Evolutionary conservation across 2,888 invertebrate species (phyloP), one percentile per base, ranked within the genome.

Genomic region (Lasioglossum marginatum): DNA sequence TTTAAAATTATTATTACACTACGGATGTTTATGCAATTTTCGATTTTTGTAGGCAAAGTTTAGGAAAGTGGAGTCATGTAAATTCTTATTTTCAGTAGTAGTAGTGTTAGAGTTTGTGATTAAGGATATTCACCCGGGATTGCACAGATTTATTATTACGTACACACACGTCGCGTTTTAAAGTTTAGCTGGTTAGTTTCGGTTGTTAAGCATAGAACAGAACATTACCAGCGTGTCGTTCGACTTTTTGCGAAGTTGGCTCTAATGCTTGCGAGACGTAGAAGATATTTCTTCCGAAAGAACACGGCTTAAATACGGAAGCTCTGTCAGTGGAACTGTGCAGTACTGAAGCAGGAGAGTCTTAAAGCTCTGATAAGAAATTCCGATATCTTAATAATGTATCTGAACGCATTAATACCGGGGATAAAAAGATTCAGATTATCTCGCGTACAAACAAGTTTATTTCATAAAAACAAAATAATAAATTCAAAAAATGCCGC

Each of bases 291-390:
- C 31, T 63, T 63, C 63, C 8, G 8, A 31, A 60, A 31, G 63
- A 63, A 31, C 31, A 31, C 63, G 31, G 19, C 63, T 63, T 31
- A 63, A 63, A 63, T 31, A 8, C 31, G 63, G 0, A 19, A 63
- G 31, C 63, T 34, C 31, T 19, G 16, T 31, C 34, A 16, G 63
- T 31, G 16, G 16, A 63, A 31, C 31, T 31, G 63, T 19, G 16
- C 31, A 31, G 16, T 19, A 31, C 31, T 3, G 19, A 34, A 31
- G 31, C 63, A 34, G 63, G 19, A 63, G 16, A 63, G 31, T 6
- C 31, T 63, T 31, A 63, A 63, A 63, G 31, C 63, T 63, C 31
- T 63, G 63, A 63, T 63, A 63, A 63, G 31, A 63, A 63, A 63
- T 63, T 31, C 19, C 63, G 19, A 63, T 63, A 63, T 63, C 63